phyloP scores from a whole-genome alignment of 2,113 vertebrate genomes.

The Ictalurus punctatus region DNA sequence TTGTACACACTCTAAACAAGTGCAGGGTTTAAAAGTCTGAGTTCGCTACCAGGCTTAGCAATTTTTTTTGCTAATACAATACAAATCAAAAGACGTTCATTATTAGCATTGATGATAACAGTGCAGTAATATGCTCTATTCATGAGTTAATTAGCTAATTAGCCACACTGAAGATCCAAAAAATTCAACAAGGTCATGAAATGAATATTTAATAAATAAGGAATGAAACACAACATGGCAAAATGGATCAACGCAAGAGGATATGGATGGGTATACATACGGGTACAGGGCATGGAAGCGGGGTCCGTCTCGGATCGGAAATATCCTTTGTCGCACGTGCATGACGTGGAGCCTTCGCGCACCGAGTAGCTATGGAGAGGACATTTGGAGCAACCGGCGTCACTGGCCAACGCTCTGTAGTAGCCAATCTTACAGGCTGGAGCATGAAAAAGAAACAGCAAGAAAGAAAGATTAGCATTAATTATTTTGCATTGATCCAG shows the following conservation, averaged over 20 bases:
- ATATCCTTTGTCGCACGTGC: slow-evolving; percentile 83
- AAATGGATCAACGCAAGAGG: not conserved
- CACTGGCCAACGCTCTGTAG: slow-evolving; percentile 84
- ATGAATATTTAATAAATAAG: not conserved
- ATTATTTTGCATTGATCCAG: slow-evolving; percentile 19
- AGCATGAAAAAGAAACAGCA: slow-evolving; percentile 24
- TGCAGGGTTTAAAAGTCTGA: not conserved
- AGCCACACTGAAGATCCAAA: not conserved
- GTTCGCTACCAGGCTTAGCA: too few relatives aligned
- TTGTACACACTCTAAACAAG: not conserved
- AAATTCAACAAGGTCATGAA: not conserved
- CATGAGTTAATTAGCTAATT: not conserved
- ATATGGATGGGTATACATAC: slow-evolving; percentile 69
- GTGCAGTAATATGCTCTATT: not conserved
- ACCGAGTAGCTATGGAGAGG: slow-evolving; percentile 85
- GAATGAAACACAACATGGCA: not conserved
- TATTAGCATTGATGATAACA: not conserved
- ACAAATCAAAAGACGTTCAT: not conserved
- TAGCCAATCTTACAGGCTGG: slow-evolving; percentile 86
- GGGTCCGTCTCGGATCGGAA: slow-evolving; percentile 83
- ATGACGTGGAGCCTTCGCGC: slow-evolving; percentile 83
- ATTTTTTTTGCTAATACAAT: not conserved
- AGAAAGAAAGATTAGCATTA: slow-evolving; percentile 22
- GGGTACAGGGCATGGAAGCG: slow-evolving; percentile 87
- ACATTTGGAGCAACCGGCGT: slow-evolving; percentile 82